Base-by-base conservation (phyloP, 2,113 vertebrate species). In the Tyto alba region DNA sequence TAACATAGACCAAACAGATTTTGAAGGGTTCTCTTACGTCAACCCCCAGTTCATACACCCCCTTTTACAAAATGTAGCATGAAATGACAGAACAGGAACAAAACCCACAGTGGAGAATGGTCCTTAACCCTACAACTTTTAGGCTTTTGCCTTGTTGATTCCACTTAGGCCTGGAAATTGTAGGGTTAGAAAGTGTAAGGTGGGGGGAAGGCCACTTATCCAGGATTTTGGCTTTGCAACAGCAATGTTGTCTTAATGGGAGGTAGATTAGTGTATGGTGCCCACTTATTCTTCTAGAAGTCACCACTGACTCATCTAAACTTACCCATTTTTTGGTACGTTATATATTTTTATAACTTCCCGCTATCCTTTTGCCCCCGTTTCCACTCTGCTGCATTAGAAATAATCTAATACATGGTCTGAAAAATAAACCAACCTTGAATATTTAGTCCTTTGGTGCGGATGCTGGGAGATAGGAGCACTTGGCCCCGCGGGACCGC, bases 1-100 rank as follows among this genome's bases (percentile, higher is more conserved):
- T 82, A 99, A 99, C 98, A 99, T 99, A 77, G 99, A 99, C 98
- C 99, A 99, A 98, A 98, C 98, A 52, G 99, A 99, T 97, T 99
- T 99, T 6, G 99, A 99, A 38, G 99, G 99, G 68, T 99, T 99
- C 98, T 99, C 99, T 10, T 99, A 97, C 50, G 97, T 99, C 97
- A 99, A 99, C 97, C 98, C 98, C 34, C 99, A 99, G 97, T 99
- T 99, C 29, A 8, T 99, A 80, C 99, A 99, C 80, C 98, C 99
- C 12, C 97, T 98, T 15, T 79, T 98, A 75, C 98, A 99, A 97
- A 98, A 98, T 41, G 98, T 98, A 80, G 99, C 99, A 97, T 99
- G 99, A 99, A 96, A 68, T 13, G 17, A 72, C 76, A 30, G 85
- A 26, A 23, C 14, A 38, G 91, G 77, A 95, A 63, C 88, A 73